Conservation (phyloP, 92 coral and sea anemone genomes). For the Umimayanthus chanpuru region DNA sequence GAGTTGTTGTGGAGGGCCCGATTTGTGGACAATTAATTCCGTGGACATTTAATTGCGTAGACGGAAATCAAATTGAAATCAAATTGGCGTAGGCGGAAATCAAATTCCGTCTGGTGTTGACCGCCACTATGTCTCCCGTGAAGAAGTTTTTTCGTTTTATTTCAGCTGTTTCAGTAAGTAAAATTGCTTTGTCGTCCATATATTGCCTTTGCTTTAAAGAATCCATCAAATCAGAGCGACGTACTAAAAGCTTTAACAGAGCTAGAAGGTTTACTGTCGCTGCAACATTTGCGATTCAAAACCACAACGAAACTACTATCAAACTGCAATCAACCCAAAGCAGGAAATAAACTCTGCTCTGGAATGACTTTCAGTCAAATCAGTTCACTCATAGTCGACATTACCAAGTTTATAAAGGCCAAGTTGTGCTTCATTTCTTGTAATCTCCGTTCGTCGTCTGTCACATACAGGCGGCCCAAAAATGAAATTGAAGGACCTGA, state of each 20-base stretch:
- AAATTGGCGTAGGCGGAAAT: no score
- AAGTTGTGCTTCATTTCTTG: no score
- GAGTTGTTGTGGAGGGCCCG: no score
- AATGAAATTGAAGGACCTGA: neutral
- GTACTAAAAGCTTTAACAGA: neutral
- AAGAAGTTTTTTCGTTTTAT: neutral
- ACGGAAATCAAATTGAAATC: no score
- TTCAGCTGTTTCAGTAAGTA: no score
- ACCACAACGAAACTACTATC: neutral
- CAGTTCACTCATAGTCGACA: no score
- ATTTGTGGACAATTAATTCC: no score
- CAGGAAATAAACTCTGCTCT: constrained; percentile 7
- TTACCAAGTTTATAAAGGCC: no score
- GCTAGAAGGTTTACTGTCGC: constrained; percentile 12
- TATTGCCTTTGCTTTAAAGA: neutral
- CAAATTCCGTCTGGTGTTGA: no score
- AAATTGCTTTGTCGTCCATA: no score
- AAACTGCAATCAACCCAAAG: neutral
- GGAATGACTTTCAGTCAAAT: neutral
- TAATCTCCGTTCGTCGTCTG: no score
- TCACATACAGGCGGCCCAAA: neutral
- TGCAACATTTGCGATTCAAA: neutral
- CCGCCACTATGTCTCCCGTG: neutral
- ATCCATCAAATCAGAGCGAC: neutral
- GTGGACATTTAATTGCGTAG: no score